phyloP scores from a whole-genome alignment of 2,797 vertebrate species.

The Remorina albescens region DNA sequence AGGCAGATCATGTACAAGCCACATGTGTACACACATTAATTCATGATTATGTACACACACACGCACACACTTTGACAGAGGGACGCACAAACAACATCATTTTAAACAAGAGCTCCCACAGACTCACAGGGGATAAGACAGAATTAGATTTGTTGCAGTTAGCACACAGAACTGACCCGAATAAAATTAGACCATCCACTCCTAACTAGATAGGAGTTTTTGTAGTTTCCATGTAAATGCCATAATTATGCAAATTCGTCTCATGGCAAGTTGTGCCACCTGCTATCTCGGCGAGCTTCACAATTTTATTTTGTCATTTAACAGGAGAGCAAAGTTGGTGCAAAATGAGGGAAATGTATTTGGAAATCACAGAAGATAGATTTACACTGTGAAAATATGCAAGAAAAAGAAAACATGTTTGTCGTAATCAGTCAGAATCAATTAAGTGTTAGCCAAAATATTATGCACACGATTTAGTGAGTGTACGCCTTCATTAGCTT shows the following conservation, averaged over 20 bases:
- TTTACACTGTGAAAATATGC: not conserved
- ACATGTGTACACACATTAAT: constrained; percentile 47
- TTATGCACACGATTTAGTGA: constrained; percentile 9
- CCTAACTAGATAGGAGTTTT: not conserved
- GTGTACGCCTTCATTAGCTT: not conserved
- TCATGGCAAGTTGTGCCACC: not conserved
- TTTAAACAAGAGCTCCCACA: constrained; percentile 48
- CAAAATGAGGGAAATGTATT: not conserved
- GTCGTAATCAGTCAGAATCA: constrained; percentile 5
- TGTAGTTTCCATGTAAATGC: not conserved
- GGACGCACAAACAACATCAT: constrained; percentile 53
- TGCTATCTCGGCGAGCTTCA: not conserved
- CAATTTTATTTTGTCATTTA: not conserved
- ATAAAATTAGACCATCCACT: not conserved
- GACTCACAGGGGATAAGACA: constrained; percentile 9
- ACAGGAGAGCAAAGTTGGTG: too few relatives aligned
- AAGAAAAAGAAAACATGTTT: not conserved
- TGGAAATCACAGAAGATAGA: not conserved
- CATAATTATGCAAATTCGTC: not conserved
- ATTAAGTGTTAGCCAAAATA: constrained; percentile 26
- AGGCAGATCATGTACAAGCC: constrained; percentile 59
- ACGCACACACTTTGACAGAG: constrained; percentile 4
- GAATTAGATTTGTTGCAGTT: constrained; percentile 23
- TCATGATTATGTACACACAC: constrained; percentile 55
- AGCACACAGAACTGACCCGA: not conserved